Evolutionary conservation across 1,140 invertebrate species (phyloP).

Genomic region (Conopomorpha cramerella): DNA sequence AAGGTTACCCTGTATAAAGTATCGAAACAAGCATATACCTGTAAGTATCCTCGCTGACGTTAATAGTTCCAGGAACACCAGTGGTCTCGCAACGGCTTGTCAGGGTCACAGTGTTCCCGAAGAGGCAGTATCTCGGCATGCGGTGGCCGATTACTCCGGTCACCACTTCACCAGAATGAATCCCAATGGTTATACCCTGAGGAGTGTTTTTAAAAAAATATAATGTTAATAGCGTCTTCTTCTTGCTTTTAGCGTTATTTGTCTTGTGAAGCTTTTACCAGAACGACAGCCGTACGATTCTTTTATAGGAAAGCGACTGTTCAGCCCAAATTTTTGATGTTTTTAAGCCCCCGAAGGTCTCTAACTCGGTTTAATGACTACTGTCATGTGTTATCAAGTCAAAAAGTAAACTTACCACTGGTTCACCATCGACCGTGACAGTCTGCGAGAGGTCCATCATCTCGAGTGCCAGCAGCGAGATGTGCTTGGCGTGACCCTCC

Average conservation of each 20-base stretch:
- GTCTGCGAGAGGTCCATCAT: conserved; percentile 94
- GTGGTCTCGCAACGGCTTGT: conserved; percentile 96
- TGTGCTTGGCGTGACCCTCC: conserved; percentile 88
- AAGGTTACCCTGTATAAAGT: no score
- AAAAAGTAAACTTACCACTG: conserved; percentile 73
- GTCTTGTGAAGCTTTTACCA: no score
- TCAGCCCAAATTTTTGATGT: no score
- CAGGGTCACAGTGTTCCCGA: conserved; percentile 95
- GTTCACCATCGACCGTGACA: conserved; percentile 82
- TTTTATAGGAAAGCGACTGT: no score
- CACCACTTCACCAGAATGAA: conserved; percentile 94
- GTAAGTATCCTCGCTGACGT: conserved; percentile 93
- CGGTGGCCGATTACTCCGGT: conserved; percentile 96
- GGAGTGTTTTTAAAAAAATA: background rate
- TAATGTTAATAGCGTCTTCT: no score
- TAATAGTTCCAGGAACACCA: conserved; percentile 87
- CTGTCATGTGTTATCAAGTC: no score
- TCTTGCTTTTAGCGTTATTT: no score
- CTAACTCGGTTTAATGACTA: no score
- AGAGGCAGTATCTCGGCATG: conserved; percentile 96
- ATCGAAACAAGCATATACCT: no score
- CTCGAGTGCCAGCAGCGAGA: conserved; percentile 89
- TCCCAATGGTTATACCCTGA: conserved; percentile 93
- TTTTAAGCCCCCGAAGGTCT: no score
- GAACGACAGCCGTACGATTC: no score